A percentile compares a stretch with the other conserved stretches of the same genome.
Conservation (phyloP, 2,888 invertebrate species). For the Harpalus rufipes region DNA sequence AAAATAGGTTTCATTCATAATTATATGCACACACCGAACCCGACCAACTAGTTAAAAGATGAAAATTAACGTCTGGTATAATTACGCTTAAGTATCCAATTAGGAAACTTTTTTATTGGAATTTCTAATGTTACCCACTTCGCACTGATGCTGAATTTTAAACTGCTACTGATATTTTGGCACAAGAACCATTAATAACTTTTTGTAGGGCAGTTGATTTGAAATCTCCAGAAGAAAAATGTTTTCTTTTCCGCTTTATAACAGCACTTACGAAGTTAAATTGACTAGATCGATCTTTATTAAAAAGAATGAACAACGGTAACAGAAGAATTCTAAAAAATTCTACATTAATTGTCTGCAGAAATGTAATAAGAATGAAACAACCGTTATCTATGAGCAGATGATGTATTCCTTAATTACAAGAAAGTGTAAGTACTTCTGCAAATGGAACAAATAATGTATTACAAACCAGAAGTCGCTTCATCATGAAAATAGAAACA, state of each 20-base stretch:
- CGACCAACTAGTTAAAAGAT: slow-evolving; percentile 18
- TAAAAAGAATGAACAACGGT: slow-evolving; percentile 23
- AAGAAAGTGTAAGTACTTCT: not conserved
- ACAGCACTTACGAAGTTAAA: slow-evolving; percentile 38
- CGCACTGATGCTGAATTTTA: slow-evolving; percentile 23
- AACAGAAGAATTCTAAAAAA: slow-evolving; percentile 6
- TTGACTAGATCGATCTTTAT: slow-evolving; percentile 17
- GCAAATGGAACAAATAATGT: slow-evolving; percentile 2
- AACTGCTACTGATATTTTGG: slow-evolving; percentile 32
- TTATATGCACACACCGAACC: not conserved
- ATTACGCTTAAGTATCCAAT: slow-evolving; percentile 31
- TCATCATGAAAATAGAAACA: not conserved
- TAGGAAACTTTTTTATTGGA: slow-evolving; percentile 45
- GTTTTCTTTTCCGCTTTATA: slow-evolving; percentile 49
- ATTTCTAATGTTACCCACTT: slow-evolving; percentile 49
- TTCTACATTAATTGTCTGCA: not conserved
- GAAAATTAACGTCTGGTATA: slow-evolving; percentile 42
- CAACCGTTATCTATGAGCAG: not conserved
- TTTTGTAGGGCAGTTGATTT: slow-evolving; percentile 14
- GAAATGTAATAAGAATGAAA: not conserved
- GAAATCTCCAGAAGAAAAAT: slow-evolving; percentile 13
- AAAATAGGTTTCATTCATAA: slow-evolving; percentile 12
- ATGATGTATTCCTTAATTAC: slow-evolving; percentile 5
- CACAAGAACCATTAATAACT: slow-evolving; percentile 29
- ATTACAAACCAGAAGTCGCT: not conserved